Evolutionary conservation across 2,888 invertebrate genomes (phyloP).

Genomic region (Heliconius aoede): DNA sequence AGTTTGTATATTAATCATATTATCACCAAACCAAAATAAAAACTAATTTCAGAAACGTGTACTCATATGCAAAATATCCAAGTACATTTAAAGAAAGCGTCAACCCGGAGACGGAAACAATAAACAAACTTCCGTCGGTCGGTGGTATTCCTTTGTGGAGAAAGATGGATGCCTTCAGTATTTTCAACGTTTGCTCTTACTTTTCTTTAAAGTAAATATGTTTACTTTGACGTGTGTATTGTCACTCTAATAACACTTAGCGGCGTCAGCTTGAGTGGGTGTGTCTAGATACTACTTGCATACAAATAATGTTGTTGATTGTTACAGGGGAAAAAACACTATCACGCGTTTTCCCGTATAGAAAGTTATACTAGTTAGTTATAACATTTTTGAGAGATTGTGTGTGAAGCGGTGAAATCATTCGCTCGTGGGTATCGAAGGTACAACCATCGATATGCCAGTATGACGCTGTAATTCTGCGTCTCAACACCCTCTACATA

Average conservation of each 20-base stretch:
- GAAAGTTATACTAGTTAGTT: too few species aligned
- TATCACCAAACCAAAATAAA: constrained; percentile 27
- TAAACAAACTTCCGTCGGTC: constrained; percentile 43
- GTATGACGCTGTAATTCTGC: too few species aligned
- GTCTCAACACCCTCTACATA: too few species aligned
- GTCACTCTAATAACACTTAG: constrained; percentile 6
- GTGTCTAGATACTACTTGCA: background rate
- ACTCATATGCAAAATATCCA: constrained; percentile 34
- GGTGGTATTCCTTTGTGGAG: constrained; percentile 40
- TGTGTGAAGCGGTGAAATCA: too few species aligned
- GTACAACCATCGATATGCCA: too few species aligned
- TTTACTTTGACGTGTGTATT: constrained; percentile 15
- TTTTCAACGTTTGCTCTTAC: constrained; percentile 37
- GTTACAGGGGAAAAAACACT: background rate
- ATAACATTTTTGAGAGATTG: background rate
- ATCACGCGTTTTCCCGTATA: background rate
- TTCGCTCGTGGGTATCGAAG: too few species aligned
- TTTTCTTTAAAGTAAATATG: constrained; percentile 32
- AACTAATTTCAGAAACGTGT: constrained; percentile 23
- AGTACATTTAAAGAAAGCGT: constrained; percentile 41
- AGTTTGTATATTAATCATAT: background rate
- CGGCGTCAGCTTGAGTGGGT: background rate
- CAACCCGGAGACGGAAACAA: constrained; percentile 44
- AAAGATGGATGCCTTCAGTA: constrained; percentile 38
- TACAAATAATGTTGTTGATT: background rate